Percentiles rank a stretch among this genome's conserved stretches.
These are phyloP conservation scores for Athalia rosae DNA, from an alignment of 2,888 invertebrate species.

Conservation along the genomic window DNA sequence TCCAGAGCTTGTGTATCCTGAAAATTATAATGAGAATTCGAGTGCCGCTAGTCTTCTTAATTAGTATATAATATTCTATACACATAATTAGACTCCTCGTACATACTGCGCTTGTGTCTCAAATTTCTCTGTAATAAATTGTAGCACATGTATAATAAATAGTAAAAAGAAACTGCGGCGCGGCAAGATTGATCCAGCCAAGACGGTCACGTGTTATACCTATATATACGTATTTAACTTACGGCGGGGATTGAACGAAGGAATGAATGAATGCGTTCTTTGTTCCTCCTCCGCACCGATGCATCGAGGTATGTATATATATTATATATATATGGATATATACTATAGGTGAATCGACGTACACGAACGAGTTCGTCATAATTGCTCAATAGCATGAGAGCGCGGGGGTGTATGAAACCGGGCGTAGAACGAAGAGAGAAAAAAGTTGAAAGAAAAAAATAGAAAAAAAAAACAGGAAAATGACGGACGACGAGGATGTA, in stretches of 20 bases:
- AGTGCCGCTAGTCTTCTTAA: background rate
- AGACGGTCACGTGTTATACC: background rate
- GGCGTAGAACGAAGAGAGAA: background rate
- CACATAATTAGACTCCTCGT: background rate
- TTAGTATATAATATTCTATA: background rate
- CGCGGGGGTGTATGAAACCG: slow-evolving; percentile 1
- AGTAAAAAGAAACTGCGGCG: background rate
- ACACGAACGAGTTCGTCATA: background rate
- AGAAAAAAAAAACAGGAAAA: background rate
- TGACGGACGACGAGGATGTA: background rate
- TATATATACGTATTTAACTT: too few species aligned
- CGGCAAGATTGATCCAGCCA: background rate
- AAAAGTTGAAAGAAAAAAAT: background rate
- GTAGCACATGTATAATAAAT: background rate
- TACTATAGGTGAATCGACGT: background rate
- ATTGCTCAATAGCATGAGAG: slow-evolving; percentile 6
- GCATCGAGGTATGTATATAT: too few species aligned
- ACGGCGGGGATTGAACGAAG: background rate
- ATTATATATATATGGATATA: too few species aligned
- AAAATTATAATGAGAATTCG: too few species aligned
- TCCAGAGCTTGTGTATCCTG: too few species aligned
- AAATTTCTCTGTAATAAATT: slow-evolving; percentile 27
- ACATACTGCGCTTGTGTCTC: slow-evolving; percentile 7
- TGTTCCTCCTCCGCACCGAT: background rate
- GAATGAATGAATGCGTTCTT: slow-evolving; percentile 14